Evolutionary conservation across 2,888 invertebrate species (phyloP).

Genomic region (Ophioninae sp.): DNA sequence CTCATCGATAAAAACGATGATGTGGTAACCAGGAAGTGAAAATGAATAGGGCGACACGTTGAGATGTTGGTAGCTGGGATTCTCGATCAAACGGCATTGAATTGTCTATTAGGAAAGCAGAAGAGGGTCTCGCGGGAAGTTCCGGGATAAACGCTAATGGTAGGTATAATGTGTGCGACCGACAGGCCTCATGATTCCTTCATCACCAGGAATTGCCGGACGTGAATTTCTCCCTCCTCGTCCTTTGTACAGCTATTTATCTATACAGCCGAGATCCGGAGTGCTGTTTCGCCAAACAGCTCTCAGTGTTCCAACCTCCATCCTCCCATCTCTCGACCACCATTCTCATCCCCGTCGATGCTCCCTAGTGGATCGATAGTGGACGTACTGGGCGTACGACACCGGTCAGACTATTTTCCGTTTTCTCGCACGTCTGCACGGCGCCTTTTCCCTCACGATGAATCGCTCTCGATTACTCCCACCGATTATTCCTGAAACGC

Average conservation of each 20-base stretch:
- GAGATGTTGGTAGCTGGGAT: slow-evolving; percentile 8
- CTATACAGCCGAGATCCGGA: slow-evolving; percentile 1
- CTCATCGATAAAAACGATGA: slow-evolving; percentile 4
- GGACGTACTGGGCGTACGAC: slow-evolving; percentile 7
- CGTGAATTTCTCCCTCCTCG: slow-evolving; percentile 22
- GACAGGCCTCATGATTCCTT: slow-evolving; percentile 34
- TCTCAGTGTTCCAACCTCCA: slow-evolving; percentile 22
- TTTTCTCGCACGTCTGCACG: slow-evolving; percentile 25
- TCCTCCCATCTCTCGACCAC: background rate
- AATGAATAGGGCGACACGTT: slow-evolving; percentile 13
- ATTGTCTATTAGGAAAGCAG: slow-evolving; percentile 29
- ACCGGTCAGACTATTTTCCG: slow-evolving; percentile 1
- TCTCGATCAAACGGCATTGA: slow-evolving; percentile 41
- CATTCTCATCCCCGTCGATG: slow-evolving; percentile 26
- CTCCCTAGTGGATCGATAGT: slow-evolving; percentile 45
- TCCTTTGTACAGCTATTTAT: slow-evolving; percentile 31
- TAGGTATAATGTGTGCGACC: slow-evolving; percentile 38
- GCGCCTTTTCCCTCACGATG: slow-evolving; percentile 12
- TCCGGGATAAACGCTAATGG: slow-evolving; percentile 34
- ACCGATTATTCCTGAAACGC: background rate
- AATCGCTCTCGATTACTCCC: background rate
- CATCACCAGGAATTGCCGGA: background rate
- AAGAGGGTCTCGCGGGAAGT: slow-evolving; percentile 32
- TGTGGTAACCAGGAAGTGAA: background rate
- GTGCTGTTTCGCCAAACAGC: slow-evolving; percentile 3